phyloP scores from a whole-genome alignment of 2,113 vertebrate genomes.

The Oncorhynchus kisutch region DNA sequence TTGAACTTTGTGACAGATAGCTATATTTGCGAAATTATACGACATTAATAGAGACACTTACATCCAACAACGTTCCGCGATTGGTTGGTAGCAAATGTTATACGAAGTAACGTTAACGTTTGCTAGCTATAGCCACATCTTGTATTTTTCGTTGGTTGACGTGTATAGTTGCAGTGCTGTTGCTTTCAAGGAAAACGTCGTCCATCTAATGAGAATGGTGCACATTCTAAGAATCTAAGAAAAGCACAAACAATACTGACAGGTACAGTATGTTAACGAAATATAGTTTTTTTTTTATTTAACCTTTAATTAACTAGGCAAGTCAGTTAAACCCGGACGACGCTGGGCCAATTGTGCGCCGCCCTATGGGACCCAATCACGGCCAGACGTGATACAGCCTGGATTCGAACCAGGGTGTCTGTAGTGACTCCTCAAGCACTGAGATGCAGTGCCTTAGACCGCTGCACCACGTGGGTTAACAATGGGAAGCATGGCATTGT shows the following conservation, averaged over 20 bases:
- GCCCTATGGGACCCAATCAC: no score
- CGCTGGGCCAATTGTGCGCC: no score
- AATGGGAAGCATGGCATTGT: not conserved
- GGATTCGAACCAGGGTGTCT: no score
- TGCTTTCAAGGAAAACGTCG: not conserved
- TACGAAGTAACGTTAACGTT: constrained; percentile 16
- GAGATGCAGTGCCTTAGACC: no score
- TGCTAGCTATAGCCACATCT: not conserved
- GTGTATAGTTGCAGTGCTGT: not conserved
- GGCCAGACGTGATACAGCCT: no score
- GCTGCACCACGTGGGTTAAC: not conserved
- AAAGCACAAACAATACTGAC: not conserved
- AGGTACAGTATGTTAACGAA: not conserved
- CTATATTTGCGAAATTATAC: not conserved
- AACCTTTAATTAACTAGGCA: no score
- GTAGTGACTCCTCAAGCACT: no score
- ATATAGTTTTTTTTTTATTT: no score
- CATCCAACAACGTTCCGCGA: not conserved
- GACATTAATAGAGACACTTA: not conserved
- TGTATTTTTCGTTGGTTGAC: not conserved
- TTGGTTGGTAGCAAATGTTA: not conserved
- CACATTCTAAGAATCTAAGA: not conserved
- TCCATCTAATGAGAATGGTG: not conserved
- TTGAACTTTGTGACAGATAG: constrained; percentile 32
- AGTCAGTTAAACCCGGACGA: no score